Evolutionary conservation across 2,888 invertebrate species (phyloP).

Genomic region (Drosophila histrio): DNA sequence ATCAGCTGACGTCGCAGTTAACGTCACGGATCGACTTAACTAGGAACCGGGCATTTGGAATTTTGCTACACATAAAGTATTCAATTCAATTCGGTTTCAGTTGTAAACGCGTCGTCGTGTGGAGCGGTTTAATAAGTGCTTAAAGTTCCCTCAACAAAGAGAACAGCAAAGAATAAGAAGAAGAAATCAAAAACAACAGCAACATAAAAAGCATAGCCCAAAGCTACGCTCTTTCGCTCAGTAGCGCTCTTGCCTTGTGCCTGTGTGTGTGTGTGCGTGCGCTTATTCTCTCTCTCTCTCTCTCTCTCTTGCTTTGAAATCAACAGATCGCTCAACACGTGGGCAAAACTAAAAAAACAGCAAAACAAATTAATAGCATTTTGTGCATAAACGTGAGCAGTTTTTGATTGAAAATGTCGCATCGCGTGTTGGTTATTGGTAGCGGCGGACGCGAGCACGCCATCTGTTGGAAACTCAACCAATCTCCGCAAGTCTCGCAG

Average conservation of each 20-base stretch:
- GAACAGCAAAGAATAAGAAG: not conserved
- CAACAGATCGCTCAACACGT: constrained; percentile 55
- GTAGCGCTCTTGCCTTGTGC: not conserved
- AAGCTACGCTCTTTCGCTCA: constrained; percentile 3
- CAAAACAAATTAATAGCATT: constrained; percentile 18
- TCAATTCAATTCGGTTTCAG: constrained; percentile 55
- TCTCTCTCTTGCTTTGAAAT: not conserved
- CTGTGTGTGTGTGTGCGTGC: constrained; percentile 4
- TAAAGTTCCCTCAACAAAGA: not conserved
- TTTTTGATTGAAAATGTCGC: constrained; percentile 66
- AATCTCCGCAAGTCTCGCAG: constrained; percentile 89
- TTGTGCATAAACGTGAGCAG: constrained; percentile 40
- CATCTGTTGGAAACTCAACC: constrained; percentile 95
- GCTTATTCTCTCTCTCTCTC: constrained; percentile 5
- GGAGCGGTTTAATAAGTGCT: constrained; percentile 46
- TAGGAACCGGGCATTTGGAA: constrained; percentile 35
- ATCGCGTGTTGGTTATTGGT: constrained; percentile 92
- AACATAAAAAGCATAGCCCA: constrained; percentile 28
- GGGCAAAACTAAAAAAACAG: constrained; percentile 33
- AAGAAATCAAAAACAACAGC: constrained; percentile 14
- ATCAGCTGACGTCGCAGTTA: constrained; percentile 23
- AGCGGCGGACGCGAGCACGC: constrained; percentile 98
- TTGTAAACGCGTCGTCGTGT: constrained; percentile 52
- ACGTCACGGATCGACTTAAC: constrained; percentile 28
- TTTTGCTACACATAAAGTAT: constrained; percentile 44